Base-by-base conservation (phyloP, 2,797 vertebrate species). In the Natrix natrix region DNA sequence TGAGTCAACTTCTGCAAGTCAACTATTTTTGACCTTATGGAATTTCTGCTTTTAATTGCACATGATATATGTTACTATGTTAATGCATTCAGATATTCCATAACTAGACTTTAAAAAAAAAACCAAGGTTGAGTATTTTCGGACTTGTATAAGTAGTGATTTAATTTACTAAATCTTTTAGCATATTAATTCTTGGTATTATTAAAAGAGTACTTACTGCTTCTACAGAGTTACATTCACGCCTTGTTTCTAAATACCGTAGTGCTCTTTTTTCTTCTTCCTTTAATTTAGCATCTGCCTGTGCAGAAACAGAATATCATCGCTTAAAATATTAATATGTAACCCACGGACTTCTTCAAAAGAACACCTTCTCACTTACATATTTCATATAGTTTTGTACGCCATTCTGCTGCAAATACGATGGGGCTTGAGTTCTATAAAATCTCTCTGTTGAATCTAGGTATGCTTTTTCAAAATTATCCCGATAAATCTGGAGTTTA, bases 381-480 rank as follows among this genome's bases (percentile, higher is more conserved):
- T 99, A 99, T 99, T 99, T 99, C 99, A 99, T 99, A 97, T 99
- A 99, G 98, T 99, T 99, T 95, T 99, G 99, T 95, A 99, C 99
- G 95, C 99, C 99, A 0, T 99, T 99, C 96, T 99, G 99, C 91
- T 99, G 99, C 78, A 99, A 98, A 97, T 99, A 99, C 7, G 99
- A 98, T 28, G 99, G 99, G 28, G 99, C 99, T 94, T 99, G 99
- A 56, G 99, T 99, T 97, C 99, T 98, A 98, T 99, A 99, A 98
- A 99, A 99, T 96, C 99, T 98, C 97, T 99, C 99, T 8, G 99
- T 99, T 60, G 99, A 99, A 96, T 99, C 99, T 98, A 99, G 98
- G 95, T 99, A 99, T 0, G 99, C 99, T 95, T 99, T 99, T 97
- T 99, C 99, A 98, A 99, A 99, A 98, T 99, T 99, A 97, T 99